These are phyloP conservation scores for Danio kyathit DNA, from an alignment of 2,797 vertebrate species.

Conservation along the genomic window DNA sequence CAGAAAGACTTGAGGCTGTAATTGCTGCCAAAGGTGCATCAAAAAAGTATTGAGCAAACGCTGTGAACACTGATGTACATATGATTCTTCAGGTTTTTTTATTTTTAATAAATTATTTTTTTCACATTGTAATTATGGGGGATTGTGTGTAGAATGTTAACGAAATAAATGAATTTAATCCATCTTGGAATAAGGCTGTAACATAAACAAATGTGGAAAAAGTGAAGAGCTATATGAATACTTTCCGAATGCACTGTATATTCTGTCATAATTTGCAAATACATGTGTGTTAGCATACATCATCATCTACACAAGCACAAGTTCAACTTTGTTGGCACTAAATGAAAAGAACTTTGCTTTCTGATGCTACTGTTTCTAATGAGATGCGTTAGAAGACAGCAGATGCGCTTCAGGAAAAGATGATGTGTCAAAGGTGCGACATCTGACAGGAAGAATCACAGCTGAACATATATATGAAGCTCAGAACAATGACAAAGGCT, in stretches of 20 bases:
- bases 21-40: constrained; percentile 52
- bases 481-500: not conserved
- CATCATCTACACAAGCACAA: not conserved
- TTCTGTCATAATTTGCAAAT: not conserved
- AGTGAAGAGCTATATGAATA: too few species aligned
- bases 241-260: too few species aligned
- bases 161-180: too few species aligned
- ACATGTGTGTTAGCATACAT: not conserved
- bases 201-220: too few species aligned
- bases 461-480: constrained; percentile 1
- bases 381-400: not conserved
- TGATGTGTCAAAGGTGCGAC: not conserved
- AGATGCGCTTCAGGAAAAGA: not conserved
- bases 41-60: too few species aligned
- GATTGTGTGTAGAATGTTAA: too few species aligned
- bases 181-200: too few species aligned
- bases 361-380: not conserved
- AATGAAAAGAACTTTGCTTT: not conserved
- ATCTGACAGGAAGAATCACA: constrained; percentile 4
- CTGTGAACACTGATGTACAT: too few species aligned
- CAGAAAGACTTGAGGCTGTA: constrained; percentile 44
- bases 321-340: too few species aligned
- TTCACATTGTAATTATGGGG: too few species aligned
- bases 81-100: too few species aligned
- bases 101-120: too few species aligned